phyloP scores from a whole-genome alignment of 2,888 invertebrate genomes.

The Andrena hattorfiana region DNA sequence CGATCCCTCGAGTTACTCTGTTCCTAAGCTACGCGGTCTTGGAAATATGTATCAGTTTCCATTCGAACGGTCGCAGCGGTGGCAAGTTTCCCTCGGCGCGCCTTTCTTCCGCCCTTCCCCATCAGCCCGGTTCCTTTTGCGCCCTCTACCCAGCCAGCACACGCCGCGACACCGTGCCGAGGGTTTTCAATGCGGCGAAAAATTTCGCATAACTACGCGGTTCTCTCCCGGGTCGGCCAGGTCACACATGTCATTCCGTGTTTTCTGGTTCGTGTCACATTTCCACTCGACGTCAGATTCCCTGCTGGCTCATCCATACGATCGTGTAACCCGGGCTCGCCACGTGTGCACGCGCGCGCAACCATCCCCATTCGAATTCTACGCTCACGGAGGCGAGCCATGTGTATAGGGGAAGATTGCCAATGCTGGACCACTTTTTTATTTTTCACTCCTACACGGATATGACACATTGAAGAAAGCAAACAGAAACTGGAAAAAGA shows the following conservation, averaged over 20 bases:
- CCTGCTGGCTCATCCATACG: conserved; percentile 45
- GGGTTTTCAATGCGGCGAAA: conserved; percentile 61
- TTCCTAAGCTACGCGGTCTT: conserved; percentile 31
- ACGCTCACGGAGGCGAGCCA: no score
- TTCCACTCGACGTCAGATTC: conserved; percentile 62
- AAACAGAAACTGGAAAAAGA: no score
- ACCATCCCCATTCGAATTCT: not conserved
- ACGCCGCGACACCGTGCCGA: not conserved
- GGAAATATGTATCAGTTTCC: conserved; percentile 65
- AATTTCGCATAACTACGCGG: conserved; percentile 54
- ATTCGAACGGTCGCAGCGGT: conserved; percentile 38
- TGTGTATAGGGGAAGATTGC: no score
- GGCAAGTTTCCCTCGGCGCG: conserved; percentile 44
- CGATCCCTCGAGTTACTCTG: conserved; percentile 53
- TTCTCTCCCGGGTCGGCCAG: conserved; percentile 36
- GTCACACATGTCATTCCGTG: conserved; percentile 52
- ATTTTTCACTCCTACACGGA: no score
- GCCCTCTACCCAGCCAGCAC: conserved; percentile 10
- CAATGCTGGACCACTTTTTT: no score
- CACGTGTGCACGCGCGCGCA: not conserved
- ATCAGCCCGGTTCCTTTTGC: conserved; percentile 7
- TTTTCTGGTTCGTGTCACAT: conserved; percentile 61
- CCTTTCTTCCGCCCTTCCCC: conserved; percentile 6
- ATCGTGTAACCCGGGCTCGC: not conserved
- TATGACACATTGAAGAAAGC: no score